Base-by-base conservation (phyloP, 2,888 invertebrate genomes). In the Leptinotarsa rubiginosa region DNA sequence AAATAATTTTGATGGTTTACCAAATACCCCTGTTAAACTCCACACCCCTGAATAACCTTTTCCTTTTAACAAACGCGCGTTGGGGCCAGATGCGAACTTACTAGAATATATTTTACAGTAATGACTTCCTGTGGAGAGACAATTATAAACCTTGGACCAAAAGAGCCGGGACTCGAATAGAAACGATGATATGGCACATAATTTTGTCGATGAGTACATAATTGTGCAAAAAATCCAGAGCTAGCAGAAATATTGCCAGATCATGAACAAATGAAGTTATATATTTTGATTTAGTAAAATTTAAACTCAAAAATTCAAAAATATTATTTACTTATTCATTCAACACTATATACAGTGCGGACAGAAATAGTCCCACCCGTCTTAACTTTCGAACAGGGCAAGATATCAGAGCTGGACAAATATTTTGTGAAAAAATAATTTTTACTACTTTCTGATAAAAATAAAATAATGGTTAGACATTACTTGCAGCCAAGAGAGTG, bases 101-200 rank as follows among this genome's bases (percentile, higher is more conserved):
- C 74, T 77, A 78, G 78, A 84, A 84, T 83, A 82, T 83, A 84
- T 83, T 83, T 83, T 78, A 81, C 79, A 79, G 79, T 84, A 84
- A 84, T 84, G 84, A 84, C 83, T 84, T 84, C 84, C 84, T 84
- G 84, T 79, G 83, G 83, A 82, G 83, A 83, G 83, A 84, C 84
- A 84, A 84, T 84, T 84, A 84, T 84, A 83, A 79, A 81, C 81
- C 78, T 79, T 68, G 68, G 69, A 65, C 75, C 52, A 69, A 73
- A 72, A 77, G 74, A 72, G 77, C 65, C 62, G 64, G 65, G 31
- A 65, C 54, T 75, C 75, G 78, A 81, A 83, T 82, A 81, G 80
- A 77, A 78, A 80, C 76, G 80, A 82, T 84, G 84, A 84, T 82
- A 82, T 83, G 78, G 82, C 84, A 83, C 77, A 82, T 83, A 80